phyloP scores from a whole-genome alignment of 92 coral and sea anemone species.

The Phenganax marumi region DNA sequence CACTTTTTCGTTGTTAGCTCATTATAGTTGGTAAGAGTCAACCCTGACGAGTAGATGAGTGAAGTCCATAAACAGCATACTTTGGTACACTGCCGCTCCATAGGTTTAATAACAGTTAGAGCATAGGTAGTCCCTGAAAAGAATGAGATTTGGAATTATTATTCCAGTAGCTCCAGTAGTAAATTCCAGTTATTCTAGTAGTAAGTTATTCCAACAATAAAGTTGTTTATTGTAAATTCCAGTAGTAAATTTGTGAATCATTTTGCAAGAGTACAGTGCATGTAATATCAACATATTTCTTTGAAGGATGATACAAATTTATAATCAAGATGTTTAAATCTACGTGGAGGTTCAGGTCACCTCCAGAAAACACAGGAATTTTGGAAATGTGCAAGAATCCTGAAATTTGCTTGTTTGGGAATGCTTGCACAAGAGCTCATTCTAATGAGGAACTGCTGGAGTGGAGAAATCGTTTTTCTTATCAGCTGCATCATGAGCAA shows the following conservation, averaged over 20 bases:
- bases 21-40: no score
- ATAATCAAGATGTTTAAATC: neutral
- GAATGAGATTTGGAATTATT: no score
- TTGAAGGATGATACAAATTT: neutral
- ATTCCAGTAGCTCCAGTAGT: no score
- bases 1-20: no score
- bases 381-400: conserved; percentile 47
- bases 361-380: conserved; percentile 53
- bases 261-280: neutral
- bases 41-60: no score
- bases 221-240: no score
- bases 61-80: no score
- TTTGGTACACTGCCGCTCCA: no score
- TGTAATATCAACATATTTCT: neutral
- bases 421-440: conserved; percentile 51
- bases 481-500: neutral
- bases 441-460: conserved; percentile 45
- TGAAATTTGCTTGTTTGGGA: conserved; percentile 40
- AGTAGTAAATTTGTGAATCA: neutral
- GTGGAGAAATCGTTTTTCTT: conserved; percentile 39
- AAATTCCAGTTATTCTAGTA: no score
- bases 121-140: no score
- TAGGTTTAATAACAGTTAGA: no score
- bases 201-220: no score
- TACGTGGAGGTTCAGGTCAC: conserved; percentile 52